Evolutionary conservation across 2,888 invertebrate genomes (phyloP), one percentile per base, ranked within the genome.

Genomic region (Neocrepidodera transversa): DNA sequence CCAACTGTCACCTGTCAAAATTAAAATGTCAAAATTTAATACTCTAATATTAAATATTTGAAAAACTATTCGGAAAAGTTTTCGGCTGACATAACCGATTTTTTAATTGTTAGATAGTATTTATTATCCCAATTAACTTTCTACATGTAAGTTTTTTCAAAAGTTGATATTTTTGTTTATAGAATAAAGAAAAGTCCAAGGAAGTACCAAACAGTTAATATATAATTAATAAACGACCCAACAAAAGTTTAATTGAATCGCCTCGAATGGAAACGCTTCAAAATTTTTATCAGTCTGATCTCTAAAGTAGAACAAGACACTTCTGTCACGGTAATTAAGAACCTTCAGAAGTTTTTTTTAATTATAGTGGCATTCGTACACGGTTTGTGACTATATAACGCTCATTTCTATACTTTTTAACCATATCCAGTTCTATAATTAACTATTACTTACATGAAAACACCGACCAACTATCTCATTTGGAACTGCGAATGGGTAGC

Each of bases 291-390:
- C 67, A 57, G 50, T n/a, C 49, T 57, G 62, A 67, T 67, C 67
- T 68, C 54, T 59, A 66, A 63, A 64, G 64, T 60, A 63, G 60
- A 65, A 68, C 69, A 69, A 71, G 69, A 68, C 67, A 69, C 66
- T 70, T 72, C 73, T 74, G 75, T 74, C 72, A 75, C 73, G 75
- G 73, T 71, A 75, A 74, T 75, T 74, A 74, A 73, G 62, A 61
- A 63, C 58, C 59, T 59, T 62, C 63, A 60, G 61, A 63, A 58
- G 60, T 58, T 64, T 66, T n/a, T n/a, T 61, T 66, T 73, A 74
- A 73, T 74, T 74, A 72, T 68, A 68, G 71, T 71, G 71, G 71
- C 72, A 72, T 71, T 73, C 66, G 67, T 74, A 65, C 67, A 74
- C 74, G 73, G 71, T 71, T 66, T 68, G 67, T 73, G 71, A 66